Conservation (phyloP, 1,140 invertebrate species). For the Dendrolimus punctatus region DNA sequence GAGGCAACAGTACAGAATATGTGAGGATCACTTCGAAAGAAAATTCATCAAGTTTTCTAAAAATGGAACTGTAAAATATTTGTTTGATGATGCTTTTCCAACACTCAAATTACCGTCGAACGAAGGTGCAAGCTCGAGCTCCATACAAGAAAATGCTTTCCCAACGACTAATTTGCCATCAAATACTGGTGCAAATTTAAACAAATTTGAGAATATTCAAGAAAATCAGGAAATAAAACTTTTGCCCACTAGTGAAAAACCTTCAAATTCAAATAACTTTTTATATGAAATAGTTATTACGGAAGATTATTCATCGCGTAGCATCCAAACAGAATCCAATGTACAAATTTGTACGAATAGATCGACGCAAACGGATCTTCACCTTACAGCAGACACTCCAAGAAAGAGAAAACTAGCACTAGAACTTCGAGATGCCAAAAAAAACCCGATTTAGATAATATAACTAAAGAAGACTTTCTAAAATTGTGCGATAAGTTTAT, state of each 20-base stretch:
- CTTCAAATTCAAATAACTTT: constrained; percentile 7
- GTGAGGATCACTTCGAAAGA: constrained; percentile 16
- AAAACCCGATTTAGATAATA: constrained; percentile 3
- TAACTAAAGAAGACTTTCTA: constrained; percentile 5
- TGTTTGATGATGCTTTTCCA: constrained; percentile 10
- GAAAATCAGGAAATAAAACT: constrained; percentile 5
- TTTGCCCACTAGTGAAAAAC: constrained; percentile 2
- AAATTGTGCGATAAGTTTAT: constrained; percentile 7
- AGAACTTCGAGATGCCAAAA: not conserved
- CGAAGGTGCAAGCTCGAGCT: constrained; percentile 8
- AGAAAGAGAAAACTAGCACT: not conserved
- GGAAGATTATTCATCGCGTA: constrained; percentile 5
- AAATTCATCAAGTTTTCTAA: constrained; percentile 11
- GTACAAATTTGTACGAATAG: not conserved
- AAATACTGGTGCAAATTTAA: too few relatives aligned
- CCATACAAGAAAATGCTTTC: too few relatives aligned
- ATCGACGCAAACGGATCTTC: constrained; percentile 1
- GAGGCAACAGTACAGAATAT: constrained; percentile 14
- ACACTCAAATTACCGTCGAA: constrained; percentile 9
- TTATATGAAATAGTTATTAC: constrained; percentile 10
- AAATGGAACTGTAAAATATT: constrained; percentile 11
- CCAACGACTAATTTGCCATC: too few relatives aligned
- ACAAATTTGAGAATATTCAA: constrained; percentile 6
- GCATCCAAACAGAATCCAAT: constrained; percentile 4
- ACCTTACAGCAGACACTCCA: not conserved